Conservation (phyloP, 2,888 invertebrate genomes). For the Palloptera scutellata region DNA sequence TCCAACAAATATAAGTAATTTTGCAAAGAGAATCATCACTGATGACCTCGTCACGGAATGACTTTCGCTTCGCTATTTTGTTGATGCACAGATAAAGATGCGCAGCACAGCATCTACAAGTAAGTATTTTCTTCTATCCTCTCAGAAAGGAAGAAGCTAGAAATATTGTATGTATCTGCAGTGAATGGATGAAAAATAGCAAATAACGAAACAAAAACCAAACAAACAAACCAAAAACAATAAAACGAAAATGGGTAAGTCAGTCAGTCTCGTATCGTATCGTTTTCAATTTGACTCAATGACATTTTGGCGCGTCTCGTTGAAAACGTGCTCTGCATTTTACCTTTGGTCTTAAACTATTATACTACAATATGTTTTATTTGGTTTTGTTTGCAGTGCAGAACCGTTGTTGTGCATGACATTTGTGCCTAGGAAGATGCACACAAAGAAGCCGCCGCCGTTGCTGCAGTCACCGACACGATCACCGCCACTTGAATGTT, state of each 20-base stretch:
- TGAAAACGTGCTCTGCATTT: background rate
- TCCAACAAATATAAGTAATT: too few species aligned
- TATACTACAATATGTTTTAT: background rate
- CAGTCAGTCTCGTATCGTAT: slow-evolving; percentile 33
- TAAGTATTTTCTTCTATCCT: background rate
- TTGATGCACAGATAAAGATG: slow-evolving; percentile 19
- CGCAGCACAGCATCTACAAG: background rate
- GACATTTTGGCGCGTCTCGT: slow-evolving; percentile 15
- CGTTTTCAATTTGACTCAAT: slow-evolving; percentile 40
- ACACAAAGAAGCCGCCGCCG: background rate
- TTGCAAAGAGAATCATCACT: background rate
- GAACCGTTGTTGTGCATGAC: background rate
- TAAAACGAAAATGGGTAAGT: slow-evolving; percentile 38
- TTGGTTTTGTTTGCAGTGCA: background rate
- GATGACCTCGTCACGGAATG: slow-evolving; percentile 59
- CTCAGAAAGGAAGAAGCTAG: too few species aligned
- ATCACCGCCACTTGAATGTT: background rate
- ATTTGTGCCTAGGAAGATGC: background rate
- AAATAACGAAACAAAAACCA: too few species aligned
- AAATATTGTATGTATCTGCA: background rate
- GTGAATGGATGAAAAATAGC: too few species aligned
- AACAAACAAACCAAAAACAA: background rate
- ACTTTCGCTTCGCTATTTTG: slow-evolving; percentile 52
- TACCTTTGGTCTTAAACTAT: too few species aligned
- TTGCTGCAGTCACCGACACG: background rate